Conservation (phyloP, 2,888 invertebrate species). For the Artemia sinica region DNA sequence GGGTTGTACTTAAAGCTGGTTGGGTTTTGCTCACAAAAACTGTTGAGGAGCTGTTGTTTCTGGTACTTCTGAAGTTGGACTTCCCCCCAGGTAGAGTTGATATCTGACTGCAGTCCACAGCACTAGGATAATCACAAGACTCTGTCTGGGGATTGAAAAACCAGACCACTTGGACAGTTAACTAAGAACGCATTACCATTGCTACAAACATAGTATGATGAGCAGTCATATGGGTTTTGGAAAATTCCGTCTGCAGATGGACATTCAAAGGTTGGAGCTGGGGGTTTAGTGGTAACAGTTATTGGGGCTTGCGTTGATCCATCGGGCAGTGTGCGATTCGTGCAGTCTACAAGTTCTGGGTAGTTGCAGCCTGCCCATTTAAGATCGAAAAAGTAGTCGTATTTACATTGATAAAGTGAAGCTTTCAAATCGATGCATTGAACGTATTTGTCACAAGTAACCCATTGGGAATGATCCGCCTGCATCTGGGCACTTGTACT, state of each 20-base stretch:
- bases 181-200: slow-evolving; percentile 16
- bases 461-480: slow-evolving; percentile 13
- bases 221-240: slow-evolving; percentile 19
- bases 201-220: slow-evolving; percentile 16
- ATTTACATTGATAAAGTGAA: background rate
- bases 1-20: background rate
- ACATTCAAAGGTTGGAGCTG: background rate
- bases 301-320: background rate
- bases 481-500: slow-evolving; percentile 17
- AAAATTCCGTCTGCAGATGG: background rate
- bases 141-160: background rate
- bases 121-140: slow-evolving; percentile 14
- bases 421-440: background rate
- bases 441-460: background rate
- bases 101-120: slow-evolving; percentile 11
- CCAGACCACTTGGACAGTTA: slow-evolving; percentile 16
- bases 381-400: background rate
- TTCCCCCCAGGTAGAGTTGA: background rate
- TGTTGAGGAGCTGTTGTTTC: background rate
- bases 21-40: background rate
- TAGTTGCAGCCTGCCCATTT: background rate
- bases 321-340: background rate
- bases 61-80: background rate
- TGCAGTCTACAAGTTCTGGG: background rate
- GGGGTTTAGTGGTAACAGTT: background rate